These are phyloP conservation scores for Trachymyrmex cornetzi DNA, from an alignment of 1,140 invertebrate species.

Conservation along the genomic window DNA sequence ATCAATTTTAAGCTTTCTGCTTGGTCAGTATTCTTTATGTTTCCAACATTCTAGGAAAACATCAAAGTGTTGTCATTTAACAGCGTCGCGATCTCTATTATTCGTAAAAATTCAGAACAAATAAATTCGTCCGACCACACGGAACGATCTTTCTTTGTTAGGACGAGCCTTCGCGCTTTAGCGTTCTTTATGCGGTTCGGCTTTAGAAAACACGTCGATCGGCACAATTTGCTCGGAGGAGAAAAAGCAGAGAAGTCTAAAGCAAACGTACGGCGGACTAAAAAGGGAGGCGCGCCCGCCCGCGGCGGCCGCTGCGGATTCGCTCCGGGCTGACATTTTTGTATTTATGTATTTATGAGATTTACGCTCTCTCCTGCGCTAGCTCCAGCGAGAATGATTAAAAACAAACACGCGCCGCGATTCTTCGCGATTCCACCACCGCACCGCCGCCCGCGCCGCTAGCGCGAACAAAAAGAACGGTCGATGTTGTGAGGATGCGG, in stretches of 20 bases:
- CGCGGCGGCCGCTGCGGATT: slow-evolving; percentile 63
- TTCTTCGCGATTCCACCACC: slow-evolving; percentile 42
- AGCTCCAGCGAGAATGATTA: slow-evolving; percentile 83
- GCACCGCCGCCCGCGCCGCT: too few species aligned
- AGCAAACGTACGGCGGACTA: slow-evolving; percentile 47
- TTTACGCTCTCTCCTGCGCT: slow-evolving; percentile 76
- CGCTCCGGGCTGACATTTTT: slow-evolving; percentile 78
- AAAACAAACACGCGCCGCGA: slow-evolving; percentile 82
- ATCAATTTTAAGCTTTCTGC: not conserved
- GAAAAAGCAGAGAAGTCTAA: slow-evolving; percentile 49
- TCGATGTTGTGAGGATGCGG: slow-evolving; percentile 8
- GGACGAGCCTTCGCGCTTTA: not conserved
- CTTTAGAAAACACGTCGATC: slow-evolving; percentile 27
- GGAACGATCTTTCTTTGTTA: not conserved
- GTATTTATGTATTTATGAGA: slow-evolving; percentile 86
- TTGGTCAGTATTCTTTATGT: not conserved
- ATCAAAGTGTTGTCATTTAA: not conserved
- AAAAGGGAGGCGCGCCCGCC: slow-evolving; percentile 41
- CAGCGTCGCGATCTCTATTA: not conserved
- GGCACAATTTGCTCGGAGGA: slow-evolving; percentile 27
- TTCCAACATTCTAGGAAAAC: not conserved
- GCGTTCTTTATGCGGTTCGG: slow-evolving; percentile 8
- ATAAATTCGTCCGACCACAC: not conserved
- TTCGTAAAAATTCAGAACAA: not conserved
- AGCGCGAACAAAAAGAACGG: slow-evolving; percentile 56